Evolutionary conservation across 37 sponge, comb jelly and placozoan genomes (phyloP), one percentile per base, ranked within the genome.

Genomic region (Tethya wilhelma): DNA sequence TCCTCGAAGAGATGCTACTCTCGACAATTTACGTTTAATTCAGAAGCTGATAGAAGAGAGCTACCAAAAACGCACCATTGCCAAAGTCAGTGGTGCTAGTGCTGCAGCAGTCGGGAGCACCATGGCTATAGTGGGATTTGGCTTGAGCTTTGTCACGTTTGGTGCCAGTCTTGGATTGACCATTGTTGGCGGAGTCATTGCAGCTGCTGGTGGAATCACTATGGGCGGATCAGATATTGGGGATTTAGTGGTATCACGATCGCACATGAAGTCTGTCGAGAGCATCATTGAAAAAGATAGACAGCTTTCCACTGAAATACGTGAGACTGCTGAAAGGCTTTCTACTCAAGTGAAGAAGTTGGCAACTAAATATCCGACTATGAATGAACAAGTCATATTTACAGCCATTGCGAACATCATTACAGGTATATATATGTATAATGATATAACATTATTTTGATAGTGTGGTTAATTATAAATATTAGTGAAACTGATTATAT

Each of bases 191-290:
- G 67, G 55, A 32, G 31, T 41, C 5, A 3, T 77, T 5, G 78
- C 45, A 4, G 78, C 31, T 28, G 67, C 67, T 77, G 78, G 78
- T 23, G 78, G 45, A 42, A 41, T 63, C 29, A 77, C 78, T 25
- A 71, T 70, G 45, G 82, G 60, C 32, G 82, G 82, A 9, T 72
- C 82, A 25, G 72, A 70, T 38, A 5, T 81, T n/a, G 82, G 82
- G 1, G 11, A 81, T 64, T 57, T 6, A 4, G 49, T 67, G 8
- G 73, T 68, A 7, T 63, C 67, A 4, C 20, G 53, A 38, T 5
- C 49, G 7, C 12, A 41, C 6, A 38, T 64, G 43, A 64, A 64
- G 12, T 12, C 7, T 32, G 77, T 29, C 34, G 7, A 75, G 22
- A n/a, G 58, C 4, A 62, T 49, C 8, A 28, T 56, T 38, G 63